A percentile compares a stretch with the other conserved stretches of the same genome.
phyloP scores from a whole-genome alignment of 2,888 invertebrate species.

The Syritta pipiens region DNA sequence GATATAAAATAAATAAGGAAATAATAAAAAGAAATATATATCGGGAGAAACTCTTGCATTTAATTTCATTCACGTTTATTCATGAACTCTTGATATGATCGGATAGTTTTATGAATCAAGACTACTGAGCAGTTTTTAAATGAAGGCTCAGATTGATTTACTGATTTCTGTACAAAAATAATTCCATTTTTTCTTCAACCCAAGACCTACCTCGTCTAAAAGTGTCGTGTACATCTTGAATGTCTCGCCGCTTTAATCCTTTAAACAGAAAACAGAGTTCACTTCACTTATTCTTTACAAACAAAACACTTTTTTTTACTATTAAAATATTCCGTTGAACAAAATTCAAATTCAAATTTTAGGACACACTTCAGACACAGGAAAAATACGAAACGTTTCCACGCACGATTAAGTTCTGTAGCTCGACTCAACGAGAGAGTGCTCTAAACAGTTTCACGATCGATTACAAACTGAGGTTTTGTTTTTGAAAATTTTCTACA shows the following conservation, averaged over 20 bases:
- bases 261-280: too few species aligned
- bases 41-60: too few species aligned
- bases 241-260: slow-evolving; percentile 18
- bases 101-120: too few species aligned
- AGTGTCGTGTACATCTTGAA: slow-evolving; percentile 48
- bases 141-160: too few species aligned
- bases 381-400: background rate
- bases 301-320: too few species aligned
- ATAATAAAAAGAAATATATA: too few species aligned
- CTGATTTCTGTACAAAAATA: background rate
- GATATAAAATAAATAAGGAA: too few species aligned
- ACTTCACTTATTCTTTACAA: too few species aligned
- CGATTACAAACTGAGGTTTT: slow-evolving; percentile 53
- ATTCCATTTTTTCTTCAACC: background rate
- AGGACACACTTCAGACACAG: slow-evolving; percentile 24
- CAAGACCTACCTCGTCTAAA: slow-evolving; percentile 52
- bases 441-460: slow-evolving; percentile 49
- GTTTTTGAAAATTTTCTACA: slow-evolving; percentile 44
- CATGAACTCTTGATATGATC: too few species aligned
- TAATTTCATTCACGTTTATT: too few species aligned
- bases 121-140: too few species aligned
- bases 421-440: slow-evolving; percentile 18
- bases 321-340: too few species aligned
- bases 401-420: background rate
- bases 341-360: slow-evolving; percentile 1